phyloP scores from a whole-genome alignment of 2,888 invertebrate genomes.

The Nomada ruficornis region DNA sequence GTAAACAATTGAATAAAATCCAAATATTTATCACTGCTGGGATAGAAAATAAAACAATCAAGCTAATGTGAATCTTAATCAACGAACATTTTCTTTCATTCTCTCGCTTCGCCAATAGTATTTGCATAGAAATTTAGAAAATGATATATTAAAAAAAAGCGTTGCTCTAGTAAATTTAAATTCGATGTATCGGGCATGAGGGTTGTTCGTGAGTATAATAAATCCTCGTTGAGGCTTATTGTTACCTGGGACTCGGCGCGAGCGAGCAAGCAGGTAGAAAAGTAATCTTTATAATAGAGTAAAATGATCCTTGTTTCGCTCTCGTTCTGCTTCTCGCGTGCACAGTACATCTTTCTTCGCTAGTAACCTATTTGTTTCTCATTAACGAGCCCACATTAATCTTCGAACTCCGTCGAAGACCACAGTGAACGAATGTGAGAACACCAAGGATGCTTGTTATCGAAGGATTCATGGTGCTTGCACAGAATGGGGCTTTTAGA shows the following conservation, averaged over 20 bases:
- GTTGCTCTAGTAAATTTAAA: conserved; percentile 17
- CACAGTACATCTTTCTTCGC: conserved; percentile 34
- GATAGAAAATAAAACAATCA: too few relatives aligned
- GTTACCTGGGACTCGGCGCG: conserved; percentile 23
- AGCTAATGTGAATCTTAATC: too few relatives aligned
- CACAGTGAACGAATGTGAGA: conserved; percentile 59
- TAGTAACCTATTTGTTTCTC: conserved; percentile 80
- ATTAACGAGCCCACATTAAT: conserved; percentile 82
- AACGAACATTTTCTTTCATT: neutral
- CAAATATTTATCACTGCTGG: too few relatives aligned
- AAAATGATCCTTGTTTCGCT: conserved; percentile 30
- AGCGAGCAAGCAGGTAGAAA: conserved; percentile 7
- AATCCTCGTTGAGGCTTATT: conserved; percentile 54
- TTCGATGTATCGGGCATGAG: conserved; percentile 3
- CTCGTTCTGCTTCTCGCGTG: conserved; percentile 29
- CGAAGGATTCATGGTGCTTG: conserved; percentile 24
- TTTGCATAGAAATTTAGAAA: neutral
- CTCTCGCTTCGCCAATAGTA: neutral
- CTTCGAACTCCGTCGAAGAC: conserved; percentile 68
- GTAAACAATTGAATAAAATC: too few relatives aligned
- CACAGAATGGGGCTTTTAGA: neutral
- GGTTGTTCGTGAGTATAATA: conserved; percentile 19
- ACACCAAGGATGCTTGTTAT: conserved; percentile 70
- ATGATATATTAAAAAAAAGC: neutral
- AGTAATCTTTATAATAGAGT: conserved; percentile 50